phyloP scores from a whole-genome alignment of 2,797 vertebrate genomes.

The Neosalanx taihuensis region DNA sequence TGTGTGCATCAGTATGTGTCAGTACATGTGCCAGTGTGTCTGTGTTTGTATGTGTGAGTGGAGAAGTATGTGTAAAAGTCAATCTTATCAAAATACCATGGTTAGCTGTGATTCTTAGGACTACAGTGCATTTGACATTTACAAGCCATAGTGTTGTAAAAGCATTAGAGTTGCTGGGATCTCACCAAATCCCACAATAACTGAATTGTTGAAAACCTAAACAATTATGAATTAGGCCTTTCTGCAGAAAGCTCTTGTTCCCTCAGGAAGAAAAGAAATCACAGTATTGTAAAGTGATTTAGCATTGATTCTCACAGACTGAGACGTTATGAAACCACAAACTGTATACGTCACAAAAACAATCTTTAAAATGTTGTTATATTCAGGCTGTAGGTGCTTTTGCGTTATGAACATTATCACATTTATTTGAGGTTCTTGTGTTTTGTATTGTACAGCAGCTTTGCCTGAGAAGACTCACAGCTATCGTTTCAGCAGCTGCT shows the following conservation, averaged over 20 bases:
- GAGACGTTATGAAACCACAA: slow-evolving; percentile 26
- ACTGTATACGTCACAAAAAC: slow-evolving; percentile 29
- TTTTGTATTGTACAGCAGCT: too few relatives aligned
- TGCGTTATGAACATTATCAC: slow-evolving; percentile 16
- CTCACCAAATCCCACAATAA: slow-evolving; percentile 32
- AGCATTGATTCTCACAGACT: slow-evolving; percentile 28
- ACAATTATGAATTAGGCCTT: slow-evolving; percentile 15
- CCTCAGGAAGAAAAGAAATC: slow-evolving; percentile 13
- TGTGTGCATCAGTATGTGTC: not conserved
- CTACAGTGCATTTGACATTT: slow-evolving; percentile 62
- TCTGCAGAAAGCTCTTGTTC: slow-evolving; percentile 25
- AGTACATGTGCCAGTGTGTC: not conserved
- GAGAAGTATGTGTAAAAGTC: slow-evolving; percentile 5
- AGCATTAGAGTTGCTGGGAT: slow-evolving; percentile 37
- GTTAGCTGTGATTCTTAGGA: slow-evolving; percentile 44
- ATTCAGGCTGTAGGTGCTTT: slow-evolving; percentile 22
- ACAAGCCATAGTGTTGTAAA: slow-evolving; percentile 38
- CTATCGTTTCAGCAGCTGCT: slow-evolving; percentile 17
- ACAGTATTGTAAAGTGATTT: slow-evolving; percentile 13
- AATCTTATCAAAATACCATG: slow-evolving; percentile 54
- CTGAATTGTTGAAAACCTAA: slow-evolving; percentile 50
- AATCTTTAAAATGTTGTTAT: slow-evolving; percentile 38
- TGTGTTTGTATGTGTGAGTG: slow-evolving; percentile 13
- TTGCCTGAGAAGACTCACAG: not conserved
- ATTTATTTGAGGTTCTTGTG: too few relatives aligned